Conservation (phyloP, 2,113 vertebrate species). For the Okapia johnstoni region DNA sequence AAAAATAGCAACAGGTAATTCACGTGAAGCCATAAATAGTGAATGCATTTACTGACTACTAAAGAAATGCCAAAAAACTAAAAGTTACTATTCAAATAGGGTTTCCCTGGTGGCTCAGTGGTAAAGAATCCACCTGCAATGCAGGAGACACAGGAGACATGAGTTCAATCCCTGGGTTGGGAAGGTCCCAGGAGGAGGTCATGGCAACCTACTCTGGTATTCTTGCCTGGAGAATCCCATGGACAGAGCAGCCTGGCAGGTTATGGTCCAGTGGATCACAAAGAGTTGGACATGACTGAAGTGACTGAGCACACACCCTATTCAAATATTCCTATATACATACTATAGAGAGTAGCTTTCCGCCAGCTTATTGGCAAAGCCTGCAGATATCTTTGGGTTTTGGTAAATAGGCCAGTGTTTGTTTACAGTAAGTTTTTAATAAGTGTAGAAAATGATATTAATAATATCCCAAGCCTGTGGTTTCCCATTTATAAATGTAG, state of each 20-base stretch:
- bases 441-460: neutral
- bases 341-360: neutral
- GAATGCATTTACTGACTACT: neutral
- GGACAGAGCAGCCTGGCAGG: neutral
- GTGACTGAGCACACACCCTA: neutral
- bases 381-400: neutral
- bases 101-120: rapidly evolving
- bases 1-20: neutral
- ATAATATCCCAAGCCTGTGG: neutral
- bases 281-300: neutral
- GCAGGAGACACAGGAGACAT: neutral
- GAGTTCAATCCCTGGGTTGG: neutral
- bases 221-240: neutral
- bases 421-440: neutral
- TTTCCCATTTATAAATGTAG: neutral
- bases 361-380: neutral
- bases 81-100: neutral
- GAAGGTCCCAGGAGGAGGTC: neutral
- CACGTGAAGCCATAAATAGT: neutral
- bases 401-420: neutral
- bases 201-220: neutral
- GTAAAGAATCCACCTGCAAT: neutral
- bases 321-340: neutral
- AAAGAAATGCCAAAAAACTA: neutral
- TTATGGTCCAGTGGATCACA: neutral